Evolutionary conservation across 2,888 invertebrate genomes (phyloP).

Genomic region (Toxonevra muliebris): DNA sequence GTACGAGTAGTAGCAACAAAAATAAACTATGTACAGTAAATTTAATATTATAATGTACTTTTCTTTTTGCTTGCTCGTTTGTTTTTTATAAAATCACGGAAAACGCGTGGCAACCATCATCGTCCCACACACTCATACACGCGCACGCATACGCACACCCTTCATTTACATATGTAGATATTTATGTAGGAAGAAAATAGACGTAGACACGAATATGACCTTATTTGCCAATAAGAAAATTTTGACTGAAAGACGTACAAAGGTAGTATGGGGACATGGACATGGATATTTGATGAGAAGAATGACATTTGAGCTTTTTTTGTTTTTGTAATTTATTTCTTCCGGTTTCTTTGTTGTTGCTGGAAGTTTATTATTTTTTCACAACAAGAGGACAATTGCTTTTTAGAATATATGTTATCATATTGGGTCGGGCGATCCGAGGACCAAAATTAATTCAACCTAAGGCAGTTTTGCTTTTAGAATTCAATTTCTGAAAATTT

Average conservation of each 20-base stretch:
- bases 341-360: no score
- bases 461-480: no score
- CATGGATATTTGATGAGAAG: background rate
- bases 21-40: background rate
- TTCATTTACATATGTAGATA: background rate
- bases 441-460: no score
- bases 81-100: conserved; percentile 7
- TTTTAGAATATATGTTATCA: no score
- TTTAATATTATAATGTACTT: conserved; percentile 1
- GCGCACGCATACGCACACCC: background rate
- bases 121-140: background rate
- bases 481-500: no score
- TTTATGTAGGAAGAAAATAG: background rate
- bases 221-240: conserved; percentile 9
- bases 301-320: background rate
- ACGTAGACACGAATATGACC: conserved; percentile 14
- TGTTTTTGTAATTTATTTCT: background rate
- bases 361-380: no score
- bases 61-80: background rate
- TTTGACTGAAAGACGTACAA: no score
- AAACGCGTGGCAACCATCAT: conserved; percentile 17
- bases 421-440: no score
- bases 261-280: background rate
- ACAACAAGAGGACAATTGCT: no score
- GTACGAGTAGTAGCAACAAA: background rate